These are phyloP conservation scores for Brienomyrus brachyistius DNA, from an alignment of 2,113 vertebrate species.

Conservation along the genomic window DNA sequence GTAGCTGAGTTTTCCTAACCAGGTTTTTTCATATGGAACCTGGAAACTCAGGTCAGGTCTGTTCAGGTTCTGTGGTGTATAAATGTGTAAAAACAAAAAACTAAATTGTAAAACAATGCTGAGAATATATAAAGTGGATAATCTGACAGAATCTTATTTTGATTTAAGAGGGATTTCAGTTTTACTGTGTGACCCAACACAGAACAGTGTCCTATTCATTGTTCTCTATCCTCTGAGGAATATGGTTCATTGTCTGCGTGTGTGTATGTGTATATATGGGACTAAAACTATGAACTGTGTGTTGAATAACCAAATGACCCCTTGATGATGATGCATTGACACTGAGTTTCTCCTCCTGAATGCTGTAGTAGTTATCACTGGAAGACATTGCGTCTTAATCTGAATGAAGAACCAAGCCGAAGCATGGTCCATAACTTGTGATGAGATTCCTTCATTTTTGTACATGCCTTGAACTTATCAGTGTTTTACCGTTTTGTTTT, in stretches of 20 bases:
- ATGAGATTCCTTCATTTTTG: constrained; percentile 40
- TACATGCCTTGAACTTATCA: constrained; percentile 32
- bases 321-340: background rate
- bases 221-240: background rate
- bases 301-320: background rate
- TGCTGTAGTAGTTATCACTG: constrained; percentile 45
- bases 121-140: background rate
- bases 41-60: constrained; percentile 47
- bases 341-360: background rate
- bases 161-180: background rate
- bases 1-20: background rate
- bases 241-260: background rate
- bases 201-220: background rate
- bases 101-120: background rate
- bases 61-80: constrained; percentile 44
- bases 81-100: background rate
- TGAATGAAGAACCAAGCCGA: constrained; percentile 20
- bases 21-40: constrained; percentile 21
- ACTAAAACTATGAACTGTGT: background rate
- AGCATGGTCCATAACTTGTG: background rate
- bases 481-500: constrained; percentile 23
- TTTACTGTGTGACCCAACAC: background rate
- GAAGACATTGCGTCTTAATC: constrained; percentile 29
- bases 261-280: background rate
- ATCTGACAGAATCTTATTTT: background rate